Conservation (phyloP, 2,888 invertebrate genomes). For the Taenaris catops region DNA sequence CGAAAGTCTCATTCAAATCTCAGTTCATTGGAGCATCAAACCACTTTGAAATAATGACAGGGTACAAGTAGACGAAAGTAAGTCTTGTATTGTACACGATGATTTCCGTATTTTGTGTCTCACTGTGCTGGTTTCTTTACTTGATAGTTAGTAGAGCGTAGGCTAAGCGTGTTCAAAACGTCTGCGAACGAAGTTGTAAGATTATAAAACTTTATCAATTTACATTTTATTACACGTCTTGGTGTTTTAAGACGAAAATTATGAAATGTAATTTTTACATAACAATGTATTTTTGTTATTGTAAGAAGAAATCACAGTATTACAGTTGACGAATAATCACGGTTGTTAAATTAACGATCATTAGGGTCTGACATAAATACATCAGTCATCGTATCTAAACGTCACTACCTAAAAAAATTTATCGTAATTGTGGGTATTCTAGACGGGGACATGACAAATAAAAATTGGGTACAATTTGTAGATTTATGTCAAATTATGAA, state of each 20-base stretch:
- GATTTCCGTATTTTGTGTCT: slow-evolving; percentile 29
- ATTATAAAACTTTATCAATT: slow-evolving; percentile 1
- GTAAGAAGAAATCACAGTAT: too few relatives aligned
- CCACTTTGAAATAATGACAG: slow-evolving; percentile 57
- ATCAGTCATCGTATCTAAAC: too few relatives aligned
- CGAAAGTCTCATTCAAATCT: slow-evolving; percentile 42
- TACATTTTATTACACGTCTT: background rate
- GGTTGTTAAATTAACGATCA: too few relatives aligned
- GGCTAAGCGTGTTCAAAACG: slow-evolving; percentile 16
- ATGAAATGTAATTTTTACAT: slow-evolving; percentile 1
- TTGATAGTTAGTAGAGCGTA: slow-evolving; percentile 34
- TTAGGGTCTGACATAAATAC: too few relatives aligned
- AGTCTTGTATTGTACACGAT: slow-evolving; percentile 39
- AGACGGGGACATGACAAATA: too few relatives aligned
- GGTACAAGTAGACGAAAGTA: slow-evolving; percentile 67
- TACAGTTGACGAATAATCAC: too few relatives aligned
- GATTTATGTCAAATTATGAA: too few relatives aligned
- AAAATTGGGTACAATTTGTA: too few relatives aligned
- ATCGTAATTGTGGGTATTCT: too few relatives aligned
- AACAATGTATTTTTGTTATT: too few relatives aligned
- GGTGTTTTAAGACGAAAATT: background rate
- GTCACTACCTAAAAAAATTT: too few relatives aligned
- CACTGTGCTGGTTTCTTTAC: slow-evolving; percentile 30
- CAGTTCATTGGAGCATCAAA: slow-evolving; percentile 60
- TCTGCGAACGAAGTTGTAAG: slow-evolving; percentile 4